These are phyloP conservation scores for Sphyrna mokarran DNA, from an alignment of 2,113 vertebrate species.

Conservation along the genomic window DNA sequence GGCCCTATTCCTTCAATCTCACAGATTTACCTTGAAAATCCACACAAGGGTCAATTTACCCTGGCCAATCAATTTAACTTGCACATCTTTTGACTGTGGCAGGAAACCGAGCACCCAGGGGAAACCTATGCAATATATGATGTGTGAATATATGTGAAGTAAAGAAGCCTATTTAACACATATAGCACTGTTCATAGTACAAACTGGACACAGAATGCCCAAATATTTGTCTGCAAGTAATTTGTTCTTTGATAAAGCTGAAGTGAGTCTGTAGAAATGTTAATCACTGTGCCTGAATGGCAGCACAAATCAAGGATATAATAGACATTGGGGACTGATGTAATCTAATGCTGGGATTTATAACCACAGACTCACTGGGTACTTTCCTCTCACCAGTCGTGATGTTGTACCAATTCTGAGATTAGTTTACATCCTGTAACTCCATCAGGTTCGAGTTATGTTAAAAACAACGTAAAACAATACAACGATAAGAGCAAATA, in stretches of 20 bases:
- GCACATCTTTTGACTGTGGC: too few species aligned
- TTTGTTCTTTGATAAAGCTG: background rate
- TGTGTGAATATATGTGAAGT: background rate
- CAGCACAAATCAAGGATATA: background rate
- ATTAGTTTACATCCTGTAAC: constrained; percentile 17
- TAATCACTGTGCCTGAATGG: background rate
- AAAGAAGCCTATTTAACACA: background rate
- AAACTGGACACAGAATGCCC: background rate
- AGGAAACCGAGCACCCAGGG: too few species aligned
- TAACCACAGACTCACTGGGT: background rate
- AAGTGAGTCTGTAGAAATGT: background rate
- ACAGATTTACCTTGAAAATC: too few species aligned
- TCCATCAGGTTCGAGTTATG: background rate
- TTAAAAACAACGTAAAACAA: background rate
- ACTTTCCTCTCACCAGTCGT: background rate
- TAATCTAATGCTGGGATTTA: background rate
- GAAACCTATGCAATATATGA: too few species aligned
- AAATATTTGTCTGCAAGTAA: background rate
- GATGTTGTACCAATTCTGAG: background rate
- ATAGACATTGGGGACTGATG: background rate
- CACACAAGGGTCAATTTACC: too few species aligned
- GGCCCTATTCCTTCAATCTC: too few species aligned
- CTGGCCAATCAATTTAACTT: too few species aligned
- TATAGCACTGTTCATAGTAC: background rate
- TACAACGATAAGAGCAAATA: background rate